These are phyloP conservation scores for Polypedilum pembai DNA, from an alignment of 1,140 invertebrate species.

Conservation along the genomic window DNA sequence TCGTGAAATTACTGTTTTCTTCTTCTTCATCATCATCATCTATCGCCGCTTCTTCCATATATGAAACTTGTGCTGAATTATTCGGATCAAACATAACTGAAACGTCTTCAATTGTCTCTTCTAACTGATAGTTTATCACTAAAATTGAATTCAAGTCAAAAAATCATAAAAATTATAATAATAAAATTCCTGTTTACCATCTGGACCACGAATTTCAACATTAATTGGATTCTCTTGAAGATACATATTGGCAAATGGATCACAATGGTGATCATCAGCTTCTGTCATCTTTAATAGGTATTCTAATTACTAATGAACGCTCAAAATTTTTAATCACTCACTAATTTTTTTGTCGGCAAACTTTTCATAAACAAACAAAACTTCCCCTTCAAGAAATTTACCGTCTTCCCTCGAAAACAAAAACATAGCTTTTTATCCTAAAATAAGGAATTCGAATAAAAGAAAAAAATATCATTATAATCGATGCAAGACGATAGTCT, in stretches of 20 bases:
- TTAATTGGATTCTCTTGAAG: not conserved
- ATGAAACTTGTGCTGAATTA: not conserved
- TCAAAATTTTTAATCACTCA: not conserved
- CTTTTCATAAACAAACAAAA: too few species aligned
- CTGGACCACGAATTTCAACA: not conserved
- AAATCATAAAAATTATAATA: not conserved
- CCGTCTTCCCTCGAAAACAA: too few species aligned
- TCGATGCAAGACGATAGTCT: too few species aligned
- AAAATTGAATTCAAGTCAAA: not conserved
- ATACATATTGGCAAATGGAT: conserved; percentile 25
- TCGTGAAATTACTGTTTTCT: too few species aligned
- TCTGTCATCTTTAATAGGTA: not conserved
- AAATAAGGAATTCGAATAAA: too few species aligned
- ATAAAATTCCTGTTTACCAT: not conserved
- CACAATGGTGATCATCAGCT: not conserved
- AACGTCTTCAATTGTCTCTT: not conserved
- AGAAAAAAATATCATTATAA: too few species aligned
- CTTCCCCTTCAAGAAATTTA: too few species aligned
- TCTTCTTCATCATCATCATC: not conserved
- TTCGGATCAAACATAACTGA: not conserved
- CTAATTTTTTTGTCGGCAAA: too few species aligned
- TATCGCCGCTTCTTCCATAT: not conserved
- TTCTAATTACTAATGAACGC: not conserved
- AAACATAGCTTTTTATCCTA: too few species aligned
- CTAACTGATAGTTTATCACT: not conserved